Evolutionary conservation across 1,140 invertebrate species (phyloP).

Genomic region (Anastatus disparis): DNA sequence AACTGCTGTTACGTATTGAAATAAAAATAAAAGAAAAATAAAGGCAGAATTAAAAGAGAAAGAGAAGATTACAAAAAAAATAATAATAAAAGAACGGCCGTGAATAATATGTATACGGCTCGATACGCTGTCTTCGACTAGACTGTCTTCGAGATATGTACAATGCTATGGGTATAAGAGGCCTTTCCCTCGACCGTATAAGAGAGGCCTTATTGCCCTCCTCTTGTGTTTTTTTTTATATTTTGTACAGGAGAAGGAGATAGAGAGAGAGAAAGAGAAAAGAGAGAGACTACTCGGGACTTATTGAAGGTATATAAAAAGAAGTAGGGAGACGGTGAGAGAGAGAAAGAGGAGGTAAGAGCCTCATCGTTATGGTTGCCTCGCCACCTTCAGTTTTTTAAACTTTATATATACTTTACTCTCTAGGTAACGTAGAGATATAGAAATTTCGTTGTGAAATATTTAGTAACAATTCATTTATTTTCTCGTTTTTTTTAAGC

Average conservation of each 20-base stretch:
- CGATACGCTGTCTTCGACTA: slow-evolving; percentile 10
- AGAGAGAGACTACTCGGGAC: too few species aligned
- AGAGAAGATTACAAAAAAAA: too few species aligned
- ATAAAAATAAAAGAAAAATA: too few species aligned
- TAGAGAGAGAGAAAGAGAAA: neutral
- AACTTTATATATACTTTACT: neutral
- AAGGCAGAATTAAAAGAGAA: too few species aligned
- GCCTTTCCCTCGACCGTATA: neutral
- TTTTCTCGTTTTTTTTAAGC: too few species aligned
- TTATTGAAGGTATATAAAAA: too few species aligned
- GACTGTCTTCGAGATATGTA: slow-evolving; percentile 1
- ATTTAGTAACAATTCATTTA: too few species aligned
- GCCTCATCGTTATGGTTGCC: neutral
- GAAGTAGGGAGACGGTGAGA: too few species aligned
- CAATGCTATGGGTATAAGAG: neutral
- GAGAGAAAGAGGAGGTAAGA: neutral
- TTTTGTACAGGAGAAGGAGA: neutral
- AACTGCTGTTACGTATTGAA: too few species aligned
- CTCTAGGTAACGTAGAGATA: neutral
- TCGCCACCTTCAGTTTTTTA: too few species aligned
- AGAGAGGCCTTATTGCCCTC: neutral
- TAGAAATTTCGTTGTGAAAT: too few species aligned
- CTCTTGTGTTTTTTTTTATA: neutral
- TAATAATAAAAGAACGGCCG: too few species aligned
- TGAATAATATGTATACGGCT: neutral